Evolutionary conservation across 2,113 vertebrate species (phyloP), one percentile per base, ranked within the genome.

Genomic region (Gymnogyps californianus): DNA sequence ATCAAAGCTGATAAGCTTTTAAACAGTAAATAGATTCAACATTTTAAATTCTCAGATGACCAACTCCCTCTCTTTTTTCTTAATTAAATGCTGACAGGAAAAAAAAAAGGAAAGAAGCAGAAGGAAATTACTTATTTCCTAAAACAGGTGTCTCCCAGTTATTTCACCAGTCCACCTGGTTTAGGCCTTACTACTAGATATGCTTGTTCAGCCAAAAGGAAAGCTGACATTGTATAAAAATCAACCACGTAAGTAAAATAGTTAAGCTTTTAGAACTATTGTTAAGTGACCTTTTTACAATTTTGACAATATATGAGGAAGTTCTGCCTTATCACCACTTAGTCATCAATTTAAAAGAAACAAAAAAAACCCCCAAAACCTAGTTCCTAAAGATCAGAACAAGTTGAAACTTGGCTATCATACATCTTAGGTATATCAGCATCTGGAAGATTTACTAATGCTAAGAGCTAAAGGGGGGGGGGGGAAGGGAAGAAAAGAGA

Each of bases 41-140:
- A 20, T 55, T 80, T 85, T 29, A 54, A 91, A 57, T 69, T 58
- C 42, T 61, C 54, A 55, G 57, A 64, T 82, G 18, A 84, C 24
- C 21, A 76, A 77, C 29, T 29, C 11, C 12, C n/a, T 72, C 16
- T 69, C 36, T 94, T 69, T 75, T 49, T 52, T 38, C 46, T 70
- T 59, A 58, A 62, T 47, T 64, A 89, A 84, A 74, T 79, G 52
- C 31, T 86, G 77, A 93, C 49, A 85, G 7, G 38, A 38, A 38
- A 17, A 38, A 34, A 74, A 34, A 54, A 54, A n/a, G 3, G 10
- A 69, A 85, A 89, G 5, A 46, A 32, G 25, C 22, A 86, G n/a
- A 76, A 86, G 54, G 81, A 96, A 96, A 95, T 95, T 0, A 93
- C 57, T 91, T 70, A 90, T 94, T 97, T 97, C 96, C 95, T 89